Conservation (phyloP, 1,140 invertebrate species). For the Pemphigus obesinymphae region DNA sequence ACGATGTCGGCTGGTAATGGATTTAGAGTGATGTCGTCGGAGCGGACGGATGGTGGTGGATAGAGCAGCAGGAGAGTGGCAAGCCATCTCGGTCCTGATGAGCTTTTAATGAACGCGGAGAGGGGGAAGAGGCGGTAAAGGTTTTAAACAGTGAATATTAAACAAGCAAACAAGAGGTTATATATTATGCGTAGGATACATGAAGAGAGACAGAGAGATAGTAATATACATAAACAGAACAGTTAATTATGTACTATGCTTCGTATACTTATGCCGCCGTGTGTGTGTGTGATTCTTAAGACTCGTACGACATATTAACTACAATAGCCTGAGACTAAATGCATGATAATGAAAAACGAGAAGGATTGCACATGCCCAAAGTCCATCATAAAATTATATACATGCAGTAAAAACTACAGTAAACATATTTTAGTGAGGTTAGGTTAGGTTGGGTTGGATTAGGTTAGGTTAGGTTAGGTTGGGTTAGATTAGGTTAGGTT, state of each 20-base stretch:
- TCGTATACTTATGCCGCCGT: no score
- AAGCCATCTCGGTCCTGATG: constrained; percentile 7
- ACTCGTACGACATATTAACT: neutral
- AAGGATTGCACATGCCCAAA: neutral
- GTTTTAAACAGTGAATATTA: constrained; percentile 33
- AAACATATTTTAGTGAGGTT: no score
- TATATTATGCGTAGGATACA: neutral
- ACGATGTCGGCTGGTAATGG: constrained; percentile 29
- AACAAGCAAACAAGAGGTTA: constrained; percentile 18
- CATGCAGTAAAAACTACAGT: no score
- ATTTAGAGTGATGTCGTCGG: neutral
- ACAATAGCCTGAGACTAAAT: neutral
- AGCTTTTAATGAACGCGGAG: constrained; percentile 34
- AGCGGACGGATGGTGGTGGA: neutral
- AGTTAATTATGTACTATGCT: neutral
- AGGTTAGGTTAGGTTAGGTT: no score
- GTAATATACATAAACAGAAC: neutral
- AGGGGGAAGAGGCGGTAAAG: constrained; percentile 13
- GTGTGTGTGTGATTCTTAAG: neutral
- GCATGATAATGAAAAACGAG: neutral
- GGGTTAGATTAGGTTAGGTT: no score
- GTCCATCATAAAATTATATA: neutral
- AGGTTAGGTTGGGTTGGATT: no score
- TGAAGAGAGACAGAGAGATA: neutral
- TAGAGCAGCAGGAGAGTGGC: neutral